Percentiles rank a stretch among this genome's conserved stretches.
These are phyloP conservation scores for Adela reaumurella DNA, from an alignment of 2,888 invertebrate genomes.

Conservation along the genomic window DNA sequence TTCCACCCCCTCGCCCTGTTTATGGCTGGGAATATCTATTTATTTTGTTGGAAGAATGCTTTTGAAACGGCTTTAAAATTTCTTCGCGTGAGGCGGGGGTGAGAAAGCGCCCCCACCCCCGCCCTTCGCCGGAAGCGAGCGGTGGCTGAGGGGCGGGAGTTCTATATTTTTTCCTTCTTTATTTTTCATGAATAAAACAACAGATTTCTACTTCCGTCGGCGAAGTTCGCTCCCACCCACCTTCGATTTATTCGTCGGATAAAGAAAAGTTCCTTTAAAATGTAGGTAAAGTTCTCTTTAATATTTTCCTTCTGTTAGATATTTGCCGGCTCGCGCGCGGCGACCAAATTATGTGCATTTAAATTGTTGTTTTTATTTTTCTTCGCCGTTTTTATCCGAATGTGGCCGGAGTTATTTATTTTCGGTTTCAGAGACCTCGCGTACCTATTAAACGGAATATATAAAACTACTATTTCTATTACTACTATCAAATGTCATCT, in stretches of 20 bases:
- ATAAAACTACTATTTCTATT: too few relatives aligned
- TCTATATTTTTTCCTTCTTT: slow-evolving; percentile 19
- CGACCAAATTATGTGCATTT: slow-evolving; percentile 44
- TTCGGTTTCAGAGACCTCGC: not conserved
- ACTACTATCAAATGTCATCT: too few relatives aligned
- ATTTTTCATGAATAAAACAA: slow-evolving; percentile 56
- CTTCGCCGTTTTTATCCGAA: slow-evolving; percentile 9
- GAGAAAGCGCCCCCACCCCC: not conserved
- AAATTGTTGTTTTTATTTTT: slow-evolving; percentile 32
- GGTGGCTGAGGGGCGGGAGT: slow-evolving; percentile 1
- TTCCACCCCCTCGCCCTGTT: not conserved
- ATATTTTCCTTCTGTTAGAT: slow-evolving; percentile 50
- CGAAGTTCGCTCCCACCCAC: slow-evolving; percentile 43
- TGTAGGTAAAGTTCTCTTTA: slow-evolving; percentile 48
- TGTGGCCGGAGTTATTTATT: not conserved
- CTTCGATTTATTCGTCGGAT: slow-evolving; percentile 54
- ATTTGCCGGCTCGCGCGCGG: slow-evolving; percentile 32
- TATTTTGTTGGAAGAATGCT: not conserved
- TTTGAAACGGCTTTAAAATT: not conserved
- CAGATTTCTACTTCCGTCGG: slow-evolving; percentile 47
- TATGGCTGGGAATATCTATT: not conserved
- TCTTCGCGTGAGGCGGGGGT: not conserved
- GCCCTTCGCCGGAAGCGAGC: slow-evolving; percentile 4
- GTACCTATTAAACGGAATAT: too few relatives aligned
- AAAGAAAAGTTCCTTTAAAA: slow-evolving; percentile 53